These are phyloP conservation scores for Gavia stellata DNA, from an alignment of 2,113 vertebrate species.

Conservation along the genomic window DNA sequence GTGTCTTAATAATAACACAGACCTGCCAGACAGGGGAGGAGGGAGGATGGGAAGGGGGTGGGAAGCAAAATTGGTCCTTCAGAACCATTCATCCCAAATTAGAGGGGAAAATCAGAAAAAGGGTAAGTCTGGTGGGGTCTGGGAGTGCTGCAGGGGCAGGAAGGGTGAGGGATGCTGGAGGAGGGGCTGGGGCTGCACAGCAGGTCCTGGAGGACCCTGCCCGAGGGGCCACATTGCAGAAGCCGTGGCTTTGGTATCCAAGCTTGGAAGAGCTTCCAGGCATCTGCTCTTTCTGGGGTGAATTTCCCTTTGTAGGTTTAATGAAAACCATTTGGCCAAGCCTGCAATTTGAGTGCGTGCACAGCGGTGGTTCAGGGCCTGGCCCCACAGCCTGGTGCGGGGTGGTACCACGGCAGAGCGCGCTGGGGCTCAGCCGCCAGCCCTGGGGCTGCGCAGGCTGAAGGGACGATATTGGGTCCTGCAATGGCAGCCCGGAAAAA, in stretches of 20 bases:
- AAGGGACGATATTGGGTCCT: background rate
- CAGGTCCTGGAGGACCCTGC: background rate
- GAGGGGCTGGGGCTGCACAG: background rate
- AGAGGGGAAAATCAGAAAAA: background rate
- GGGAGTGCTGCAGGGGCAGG: background rate
- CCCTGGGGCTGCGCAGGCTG: background rate
- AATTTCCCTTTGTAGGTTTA: background rate
- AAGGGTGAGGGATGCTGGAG: background rate
- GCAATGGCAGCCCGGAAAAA: rapidly evolving
- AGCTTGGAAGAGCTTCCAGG: background rate
- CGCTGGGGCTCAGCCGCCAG: background rate
- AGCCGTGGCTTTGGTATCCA: background rate
- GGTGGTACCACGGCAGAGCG: background rate
- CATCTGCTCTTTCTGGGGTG: background rate
- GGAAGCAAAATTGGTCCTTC: constrained; percentile 11
- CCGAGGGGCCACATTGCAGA: background rate
- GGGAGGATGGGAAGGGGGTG: background rate
- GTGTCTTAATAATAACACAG: constrained; percentile 68
- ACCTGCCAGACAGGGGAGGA: constrained; percentile 56
- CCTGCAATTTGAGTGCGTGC: background rate
- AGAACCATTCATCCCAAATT: background rate
- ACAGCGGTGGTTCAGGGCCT: rapidly evolving
- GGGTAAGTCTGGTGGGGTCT: background rate
- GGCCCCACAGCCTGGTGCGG: no score
- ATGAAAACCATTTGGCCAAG: background rate